Evolutionary conservation across 2,888 invertebrate species (phyloP).

Genomic region (Sipha maydis): DNA sequence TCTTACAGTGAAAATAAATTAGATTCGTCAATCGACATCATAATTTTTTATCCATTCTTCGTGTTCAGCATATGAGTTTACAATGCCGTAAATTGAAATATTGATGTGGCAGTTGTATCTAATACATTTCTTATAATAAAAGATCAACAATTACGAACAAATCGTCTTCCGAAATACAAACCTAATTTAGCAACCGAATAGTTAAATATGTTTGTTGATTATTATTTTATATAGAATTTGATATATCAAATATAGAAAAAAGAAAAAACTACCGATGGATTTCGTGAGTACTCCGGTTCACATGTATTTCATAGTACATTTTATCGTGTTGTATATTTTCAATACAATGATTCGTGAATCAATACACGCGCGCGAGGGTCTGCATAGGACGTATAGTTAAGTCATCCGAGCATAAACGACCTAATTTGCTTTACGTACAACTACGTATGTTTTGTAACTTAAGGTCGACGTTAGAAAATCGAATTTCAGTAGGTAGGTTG

Average conservation of each 20-base stretch:
- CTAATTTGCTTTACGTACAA: constrained; percentile 9
- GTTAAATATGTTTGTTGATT: too few species aligned
- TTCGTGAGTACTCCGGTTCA: background rate
- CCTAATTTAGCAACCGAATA: too few species aligned
- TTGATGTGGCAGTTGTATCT: too few species aligned
- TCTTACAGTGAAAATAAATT: background rate
- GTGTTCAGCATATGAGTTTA: too few species aligned
- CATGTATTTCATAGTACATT: background rate
- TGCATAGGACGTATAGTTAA: background rate
- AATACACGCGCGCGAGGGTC: background rate
- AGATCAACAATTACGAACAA: too few species aligned
- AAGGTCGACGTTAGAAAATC: background rate
- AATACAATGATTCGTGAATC: background rate
- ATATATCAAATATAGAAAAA: too few species aligned
- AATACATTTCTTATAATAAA: too few species aligned
- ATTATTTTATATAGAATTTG: too few species aligned
- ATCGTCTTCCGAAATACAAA: too few species aligned
- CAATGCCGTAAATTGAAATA: too few species aligned
- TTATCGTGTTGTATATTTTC: background rate
- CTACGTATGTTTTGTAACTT: background rate
- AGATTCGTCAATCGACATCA: background rate
- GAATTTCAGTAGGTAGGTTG: background rate
- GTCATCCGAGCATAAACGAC: background rate
- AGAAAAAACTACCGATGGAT: background rate
- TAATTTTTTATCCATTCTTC: too few species aligned